Evolutionary conservation across 2,888 invertebrate genomes (phyloP).

Genomic region (Rotaria macrura): DNA sequence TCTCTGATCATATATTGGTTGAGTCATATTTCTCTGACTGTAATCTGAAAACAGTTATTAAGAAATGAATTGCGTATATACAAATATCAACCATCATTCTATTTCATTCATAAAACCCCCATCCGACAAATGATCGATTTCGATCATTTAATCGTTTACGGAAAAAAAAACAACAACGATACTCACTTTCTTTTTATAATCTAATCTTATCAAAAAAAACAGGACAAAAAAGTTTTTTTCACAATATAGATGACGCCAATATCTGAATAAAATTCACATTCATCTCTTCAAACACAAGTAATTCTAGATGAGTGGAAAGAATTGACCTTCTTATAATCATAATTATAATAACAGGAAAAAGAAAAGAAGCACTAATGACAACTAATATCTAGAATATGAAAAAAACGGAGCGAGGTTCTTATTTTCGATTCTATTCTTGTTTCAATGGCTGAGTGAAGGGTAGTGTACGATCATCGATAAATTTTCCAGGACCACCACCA

Average conservation of each 20-base stretch:
- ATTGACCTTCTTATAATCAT: too few relatives aligned
- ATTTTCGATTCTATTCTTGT: not conserved
- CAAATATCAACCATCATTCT: not conserved
- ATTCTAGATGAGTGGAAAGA: not conserved
- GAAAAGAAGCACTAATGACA: not conserved
- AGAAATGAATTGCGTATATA: not conserved
- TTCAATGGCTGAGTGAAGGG: not conserved
- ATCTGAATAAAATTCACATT: not conserved
- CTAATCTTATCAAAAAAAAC: not conserved
- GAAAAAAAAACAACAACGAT: not conserved
- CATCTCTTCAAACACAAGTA: not conserved
- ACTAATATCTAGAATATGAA: not conserved
- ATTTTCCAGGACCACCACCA: not conserved
- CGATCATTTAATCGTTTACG: not conserved
- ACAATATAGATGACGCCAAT: slow-evolving; percentile 4
- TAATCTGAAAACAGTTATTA: not conserved
- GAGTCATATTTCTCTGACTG: not conserved
- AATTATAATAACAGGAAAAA: not conserved
- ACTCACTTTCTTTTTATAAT: not conserved
- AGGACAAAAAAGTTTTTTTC: not conserved
- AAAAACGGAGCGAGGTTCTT: not conserved
- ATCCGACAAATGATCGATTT: not conserved
- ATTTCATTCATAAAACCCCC: not conserved
- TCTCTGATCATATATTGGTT: not conserved
- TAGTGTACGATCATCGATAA: not conserved